Evolutionary conservation across 2,113 vertebrate genomes (phyloP), one percentile per base, ranked within the genome.

Genomic region (Pluvialis apricaria): DNA sequence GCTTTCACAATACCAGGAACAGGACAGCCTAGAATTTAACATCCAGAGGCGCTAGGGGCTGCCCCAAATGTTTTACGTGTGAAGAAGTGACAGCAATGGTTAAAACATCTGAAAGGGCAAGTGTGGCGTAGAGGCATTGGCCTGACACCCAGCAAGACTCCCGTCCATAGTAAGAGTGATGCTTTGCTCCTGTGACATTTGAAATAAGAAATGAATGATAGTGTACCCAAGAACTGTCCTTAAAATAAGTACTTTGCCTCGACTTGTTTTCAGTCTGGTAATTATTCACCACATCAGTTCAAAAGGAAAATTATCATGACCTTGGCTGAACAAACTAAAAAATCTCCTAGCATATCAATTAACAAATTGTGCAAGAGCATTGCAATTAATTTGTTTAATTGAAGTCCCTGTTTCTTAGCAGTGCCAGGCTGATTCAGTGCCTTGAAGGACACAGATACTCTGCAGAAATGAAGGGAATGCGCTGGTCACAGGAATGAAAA

Each of bases 371-470:
- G 11, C 65, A 75, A 90, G 51, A 82, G 66, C 71, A 90, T 64
- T 58, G 38, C 72, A 80, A 92, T 81, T 95, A 85, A 93, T 97
- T 91, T 80, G 38, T 88, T 82, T 94, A 95, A 95, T 94, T 90
- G 62, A 90, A 94, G 3, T 83, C 32, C 31, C 17, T 90, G 55
- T 83, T 92, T 93, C 90, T 93, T 81, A 93, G 60, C 49, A 70
- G 54, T 69, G 70, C 62, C 89, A 82, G 70, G 31, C 62, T 91
- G 78, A 92, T 94, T 92, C 91, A 97, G 18, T 92, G 73, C 60
- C 58, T 90, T 91, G 75, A 91, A 86, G 70, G 69, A 71, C 90
- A 92, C 15, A 73, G 29, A 76, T 57, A 82, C 66, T 85, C 83
- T 77, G 78, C 66, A 94, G 82, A 92, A 94, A 95, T 69, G 36